A percentile compares a stretch with the other conserved stretches of the same genome.
Evolutionary conservation across 2,113 vertebrate species (phyloP).

Genomic region (Misgurnus mizolepis): DNA sequence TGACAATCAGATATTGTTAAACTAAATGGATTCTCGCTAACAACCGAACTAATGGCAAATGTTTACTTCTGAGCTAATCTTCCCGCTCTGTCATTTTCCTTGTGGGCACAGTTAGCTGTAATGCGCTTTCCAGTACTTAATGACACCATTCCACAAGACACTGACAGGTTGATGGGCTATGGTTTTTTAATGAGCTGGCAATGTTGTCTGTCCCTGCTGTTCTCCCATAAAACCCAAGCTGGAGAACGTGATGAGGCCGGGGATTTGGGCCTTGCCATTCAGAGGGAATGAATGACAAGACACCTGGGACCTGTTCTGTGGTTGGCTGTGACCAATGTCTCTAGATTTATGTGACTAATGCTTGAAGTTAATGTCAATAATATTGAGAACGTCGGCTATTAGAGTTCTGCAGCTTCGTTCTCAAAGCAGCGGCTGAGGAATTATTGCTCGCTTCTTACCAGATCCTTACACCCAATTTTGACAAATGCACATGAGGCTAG

Average conservation of each 20-base stretch:
- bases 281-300: constrained; percentile 66
- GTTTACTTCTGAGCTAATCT: constrained; percentile 75
- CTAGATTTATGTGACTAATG: constrained; percentile 44
- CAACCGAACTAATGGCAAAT: constrained; percentile 73
- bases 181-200: constrained; percentile 81
- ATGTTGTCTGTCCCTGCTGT: constrained; percentile 69
- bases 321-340: constrained; percentile 50
- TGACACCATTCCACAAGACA: constrained; percentile 79
- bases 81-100: constrained; percentile 74
- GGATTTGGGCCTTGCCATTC: constrained; percentile 70
- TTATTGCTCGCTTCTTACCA: background rate
- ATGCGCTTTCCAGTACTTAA: constrained; percentile 77
- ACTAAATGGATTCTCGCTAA: constrained; percentile 68
- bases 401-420: constrained; percentile 12
- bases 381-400: constrained; percentile 34
- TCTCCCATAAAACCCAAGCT: constrained; percentile 70
- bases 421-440: constrained; percentile 1
- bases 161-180: constrained; percentile 78
- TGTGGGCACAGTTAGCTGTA: constrained; percentile 78
- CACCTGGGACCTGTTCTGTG: constrained; percentile 46
- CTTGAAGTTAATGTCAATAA: constrained; percentile 52
- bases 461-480: background rate
- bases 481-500: background rate
- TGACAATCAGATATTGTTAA: constrained; percentile 67
- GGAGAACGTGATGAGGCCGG: constrained; percentile 74